Conservation (phyloP, 2,888 invertebrate genomes). For the Phasia obesa region DNA sequence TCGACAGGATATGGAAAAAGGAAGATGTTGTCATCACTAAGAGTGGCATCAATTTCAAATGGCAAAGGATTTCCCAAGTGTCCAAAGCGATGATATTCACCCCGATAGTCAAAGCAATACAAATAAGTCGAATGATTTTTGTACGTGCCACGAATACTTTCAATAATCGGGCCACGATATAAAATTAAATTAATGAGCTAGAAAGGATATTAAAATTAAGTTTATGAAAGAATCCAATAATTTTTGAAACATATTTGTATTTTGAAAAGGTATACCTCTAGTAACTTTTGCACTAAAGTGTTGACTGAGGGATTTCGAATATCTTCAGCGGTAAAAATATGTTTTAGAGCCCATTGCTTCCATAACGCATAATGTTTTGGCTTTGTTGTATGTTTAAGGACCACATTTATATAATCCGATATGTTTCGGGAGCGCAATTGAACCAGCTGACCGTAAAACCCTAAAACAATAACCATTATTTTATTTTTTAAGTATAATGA, state of each 20-base stretch:
- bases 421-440: constrained; percentile 76
- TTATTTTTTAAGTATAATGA: neutral
- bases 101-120: constrained; percentile 83
- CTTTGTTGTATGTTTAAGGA: constrained; percentile 77
- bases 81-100: constrained; percentile 81
- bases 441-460: constrained; percentile 77
- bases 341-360: constrained; percentile 77
- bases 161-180: constrained; percentile 79
- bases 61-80: constrained; percentile 79
- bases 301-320: constrained; percentile 68
- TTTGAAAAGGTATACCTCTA: constrained; percentile 73
- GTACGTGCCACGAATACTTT: constrained; percentile 76
- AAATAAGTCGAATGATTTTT: constrained; percentile 80
- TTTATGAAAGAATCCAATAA: neutral
- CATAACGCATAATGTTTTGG: constrained; percentile 76
- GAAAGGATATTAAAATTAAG: constrained; percentile 5
- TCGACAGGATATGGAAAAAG: constrained; percentile 83
- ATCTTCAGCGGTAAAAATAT: constrained; percentile 77
- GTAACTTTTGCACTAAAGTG: constrained; percentile 75
- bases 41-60: constrained; percentile 83
- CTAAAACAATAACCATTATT: constrained; percentile 65
- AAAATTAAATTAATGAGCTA: constrained; percentile 78
- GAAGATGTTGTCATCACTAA: constrained; percentile 85
- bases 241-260: neutral
- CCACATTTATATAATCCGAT: constrained; percentile 78